These are phyloP conservation scores for Paraplagusia blochii DNA, from an alignment of 2,113 vertebrate genomes.

Conservation along the genomic window DNA sequence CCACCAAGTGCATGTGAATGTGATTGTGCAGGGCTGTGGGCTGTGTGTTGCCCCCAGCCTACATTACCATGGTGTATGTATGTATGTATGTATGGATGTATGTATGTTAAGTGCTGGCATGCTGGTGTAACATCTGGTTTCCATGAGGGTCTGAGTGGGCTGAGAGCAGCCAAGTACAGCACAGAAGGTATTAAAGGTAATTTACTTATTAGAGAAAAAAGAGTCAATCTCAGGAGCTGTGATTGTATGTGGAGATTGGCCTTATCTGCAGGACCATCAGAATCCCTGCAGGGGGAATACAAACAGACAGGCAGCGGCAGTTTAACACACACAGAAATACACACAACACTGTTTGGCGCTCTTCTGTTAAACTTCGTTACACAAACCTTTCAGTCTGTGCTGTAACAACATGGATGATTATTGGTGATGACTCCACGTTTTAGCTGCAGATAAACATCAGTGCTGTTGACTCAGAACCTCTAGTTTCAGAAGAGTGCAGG, in stretches of 20 bases:
- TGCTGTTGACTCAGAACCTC: no score
- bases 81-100: neutral
- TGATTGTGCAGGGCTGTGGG: constrained; percentile 31
- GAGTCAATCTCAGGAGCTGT: constrained; percentile 83
- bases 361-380: constrained; percentile 58
- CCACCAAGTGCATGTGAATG: constrained; percentile 31
- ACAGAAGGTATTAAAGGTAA: constrained; percentile 94
- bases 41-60: constrained; percentile 32
- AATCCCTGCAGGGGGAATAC: constrained; percentile 62
- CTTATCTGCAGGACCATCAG: constrained; percentile 69
- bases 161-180: constrained; percentile 87
- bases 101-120: constrained; percentile 23
- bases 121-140: constrained; percentile 85
- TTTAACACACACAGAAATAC: constrained; percentile 44
- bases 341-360: constrained; percentile 4
- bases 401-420: constrained; percentile 55
- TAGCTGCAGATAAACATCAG: constrained; percentile 23
- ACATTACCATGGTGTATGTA: constrained; percentile 42
- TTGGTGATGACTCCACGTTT: constrained; percentile 33
- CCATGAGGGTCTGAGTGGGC: constrained; percentile 81
- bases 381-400: constrained; percentile 36
- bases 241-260: constrained; percentile 80
- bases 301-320: constrained; percentile 50
- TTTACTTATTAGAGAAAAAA: constrained; percentile 88
- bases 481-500: no score